Percentiles rank a stretch among this genome's conserved stretches.
Conservation (phyloP, 2,113 vertebrate species). For the Panthera uncia region DNA sequence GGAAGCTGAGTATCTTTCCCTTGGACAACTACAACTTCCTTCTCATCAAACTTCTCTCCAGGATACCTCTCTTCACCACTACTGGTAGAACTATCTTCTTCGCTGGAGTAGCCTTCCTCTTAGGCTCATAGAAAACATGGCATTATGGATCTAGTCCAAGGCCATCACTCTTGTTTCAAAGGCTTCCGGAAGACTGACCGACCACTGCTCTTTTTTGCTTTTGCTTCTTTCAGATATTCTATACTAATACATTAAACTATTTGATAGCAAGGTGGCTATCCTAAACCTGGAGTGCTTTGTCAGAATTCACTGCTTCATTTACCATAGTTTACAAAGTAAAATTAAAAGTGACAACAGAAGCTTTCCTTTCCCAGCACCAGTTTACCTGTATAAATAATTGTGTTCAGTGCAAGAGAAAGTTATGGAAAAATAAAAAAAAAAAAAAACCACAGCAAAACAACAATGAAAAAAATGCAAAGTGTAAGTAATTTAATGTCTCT, state of each 20-base stretch:
- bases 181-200: not conserved
- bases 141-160: not conserved
- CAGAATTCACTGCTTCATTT: not conserved
- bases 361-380: not conserved
- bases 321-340: not conserved
- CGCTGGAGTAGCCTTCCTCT: not conserved
- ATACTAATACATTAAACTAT: not conserved
- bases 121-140: not conserved
- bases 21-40: not conserved
- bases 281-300: not conserved
- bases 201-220: not conserved
- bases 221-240: not conserved
- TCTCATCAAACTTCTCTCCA: not conserved
- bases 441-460: not conserved
- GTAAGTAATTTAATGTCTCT: not conserved
- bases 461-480: not conserved
- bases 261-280: not conserved
- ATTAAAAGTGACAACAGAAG: not conserved
- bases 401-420: not conserved
- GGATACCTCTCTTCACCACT: not conserved
- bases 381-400: not conserved
- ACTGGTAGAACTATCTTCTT: not conserved
- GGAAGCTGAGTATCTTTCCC: not conserved
- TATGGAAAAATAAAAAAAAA: not conserved
- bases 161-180: not conserved